phyloP scores from a whole-genome alignment of 1,140 invertebrate genomes.

The Steinernema khuongi region DNA sequence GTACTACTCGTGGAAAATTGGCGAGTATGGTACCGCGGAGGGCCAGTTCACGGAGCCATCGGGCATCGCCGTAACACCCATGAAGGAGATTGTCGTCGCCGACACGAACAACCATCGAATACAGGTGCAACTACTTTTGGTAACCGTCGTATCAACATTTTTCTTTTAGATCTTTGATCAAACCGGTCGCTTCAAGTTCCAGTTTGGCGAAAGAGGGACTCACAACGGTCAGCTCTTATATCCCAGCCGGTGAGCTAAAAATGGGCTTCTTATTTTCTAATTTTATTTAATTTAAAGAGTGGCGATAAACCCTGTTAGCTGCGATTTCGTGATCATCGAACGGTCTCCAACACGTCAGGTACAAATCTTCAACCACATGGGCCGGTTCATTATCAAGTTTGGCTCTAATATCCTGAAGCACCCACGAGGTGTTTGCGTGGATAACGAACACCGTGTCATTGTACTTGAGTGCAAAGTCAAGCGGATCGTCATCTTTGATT shows the following conservation, averaged over 20 bases:
- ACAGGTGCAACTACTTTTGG: slow-evolving; percentile 66
- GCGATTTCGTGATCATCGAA: slow-evolving; percentile 95
- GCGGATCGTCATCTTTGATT: slow-evolving; percentile 96
- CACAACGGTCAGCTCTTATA: slow-evolving; percentile 89
- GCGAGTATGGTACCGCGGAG: slow-evolving; percentile 92
- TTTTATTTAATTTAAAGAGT: slow-evolving; percentile 62
- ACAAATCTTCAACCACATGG: slow-evolving; percentile 97
- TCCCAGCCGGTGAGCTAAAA: slow-evolving; percentile 68
- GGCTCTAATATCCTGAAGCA: slow-evolving; percentile 94
- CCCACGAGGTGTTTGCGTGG: slow-evolving; percentile 87
- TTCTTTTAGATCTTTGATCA: slow-evolving; percentile 85
- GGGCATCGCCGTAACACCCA: slow-evolving; percentile 91
- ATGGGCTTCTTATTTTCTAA: neutral
- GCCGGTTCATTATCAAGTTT: slow-evolving; percentile 93
- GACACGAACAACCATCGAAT: slow-evolving; percentile 98
- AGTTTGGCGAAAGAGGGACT: slow-evolving; percentile 86
- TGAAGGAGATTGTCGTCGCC: slow-evolving; percentile 96
- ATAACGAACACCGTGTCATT: slow-evolving; percentile 90
- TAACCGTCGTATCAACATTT: neutral
- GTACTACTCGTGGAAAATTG: slow-evolving; percentile 98
- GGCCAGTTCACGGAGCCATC: slow-evolving; percentile 97
- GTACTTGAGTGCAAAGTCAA: slow-evolving; percentile 94
- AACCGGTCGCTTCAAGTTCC: slow-evolving; percentile 94
- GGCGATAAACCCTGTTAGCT: slow-evolving; percentile 85
- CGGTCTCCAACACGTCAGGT: slow-evolving; percentile 87